Evolutionary conservation across 1,140 invertebrate species (phyloP), one percentile per base, ranked within the genome.

Genomic region (Leptinotarsa defecta): DNA sequence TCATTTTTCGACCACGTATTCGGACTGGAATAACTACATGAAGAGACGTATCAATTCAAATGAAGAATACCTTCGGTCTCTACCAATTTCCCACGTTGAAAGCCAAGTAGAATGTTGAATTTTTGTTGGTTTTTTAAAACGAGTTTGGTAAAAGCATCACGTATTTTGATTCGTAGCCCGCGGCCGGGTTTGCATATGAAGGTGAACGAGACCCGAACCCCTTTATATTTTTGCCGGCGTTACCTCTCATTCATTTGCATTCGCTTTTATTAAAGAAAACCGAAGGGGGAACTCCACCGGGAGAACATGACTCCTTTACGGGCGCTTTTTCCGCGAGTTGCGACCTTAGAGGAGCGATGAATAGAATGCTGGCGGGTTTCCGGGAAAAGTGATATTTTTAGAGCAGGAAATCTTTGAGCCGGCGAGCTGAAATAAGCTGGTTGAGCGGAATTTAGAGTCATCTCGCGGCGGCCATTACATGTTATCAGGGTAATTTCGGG

Each of bases 401-500:
- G 52, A 57, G 52, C 3, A 17, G 17, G 13, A 57, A 57, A 57
- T 57, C 52, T 57, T 57, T 57, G 52, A 17, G 17, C 52, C 52
- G n/a, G 17, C 52, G 52, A 57, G 52, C 52, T 57, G 52, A 19
- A 57, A 57, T 57, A 57, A 57, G 52, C 13, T 57, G 52, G 52
- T n/a, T 75, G 74, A 78, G 74, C 43, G 63, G 71, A 78, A 78
- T 76, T 78, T 76, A 49, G 48, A 78, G 63, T 69, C 77, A 74
- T 76, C 77, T 78, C 74, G 77, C 48, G 77, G 77, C 73, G 48
- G 74, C 72, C 74, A 78, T 78, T 78, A 64, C 69, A 68, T 76
- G 77, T 78, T 78, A 78, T 78, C 77, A 78, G 63, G 24, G 74
- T 74, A 76, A 78, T 78, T 78, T 73, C 62, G 69, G 74, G 71